These are phyloP conservation scores for Aspiorhynchus laticeps DNA, from an alignment of 2,113 vertebrate genomes.

Conservation along the genomic window DNA sequence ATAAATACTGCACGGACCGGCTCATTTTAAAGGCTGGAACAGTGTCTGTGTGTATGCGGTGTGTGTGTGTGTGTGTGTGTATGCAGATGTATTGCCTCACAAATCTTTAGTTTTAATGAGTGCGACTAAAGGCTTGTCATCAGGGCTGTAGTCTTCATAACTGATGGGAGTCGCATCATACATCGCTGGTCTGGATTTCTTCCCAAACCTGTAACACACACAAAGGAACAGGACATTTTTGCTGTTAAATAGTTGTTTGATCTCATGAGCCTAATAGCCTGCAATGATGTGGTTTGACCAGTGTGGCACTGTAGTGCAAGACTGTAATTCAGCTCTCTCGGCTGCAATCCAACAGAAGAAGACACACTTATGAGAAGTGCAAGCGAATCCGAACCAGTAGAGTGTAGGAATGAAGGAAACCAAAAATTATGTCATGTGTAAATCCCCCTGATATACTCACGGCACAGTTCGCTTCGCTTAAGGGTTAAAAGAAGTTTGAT, in stretches of 20 bases:
- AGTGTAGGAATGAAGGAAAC: no score
- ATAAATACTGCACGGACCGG: slow-evolving; percentile 63
- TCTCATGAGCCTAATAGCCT: neutral
- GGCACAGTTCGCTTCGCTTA: no score
- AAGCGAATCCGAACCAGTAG: neutral
- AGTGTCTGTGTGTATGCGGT: slow-evolving; percentile 37
- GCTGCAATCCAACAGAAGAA: neutral
- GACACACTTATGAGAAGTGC: neutral
- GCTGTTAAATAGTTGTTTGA: neutral
- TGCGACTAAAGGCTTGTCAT: slow-evolving; percentile 97
- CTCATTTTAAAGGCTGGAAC: slow-evolving; percentile 50
- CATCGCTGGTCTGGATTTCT: slow-evolving; percentile 96
- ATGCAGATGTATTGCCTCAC: slow-evolving; percentile 73
- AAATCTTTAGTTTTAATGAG: slow-evolving; percentile 99
- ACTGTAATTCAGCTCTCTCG: neutral
- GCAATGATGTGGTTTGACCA: neutral
- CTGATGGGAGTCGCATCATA: slow-evolving; percentile 95
- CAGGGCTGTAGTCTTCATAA: slow-evolving; percentile 97
- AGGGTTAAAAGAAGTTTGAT: no score
- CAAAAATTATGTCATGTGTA: no score
- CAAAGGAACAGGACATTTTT: slow-evolving; percentile 42
- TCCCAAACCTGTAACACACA: slow-evolving; percentile 86
- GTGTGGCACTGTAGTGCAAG: neutral
- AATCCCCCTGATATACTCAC: no score
- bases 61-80: slow-evolving; percentile 25